Evolutionary conservation across 2,113 vertebrate species (phyloP), one percentile per base, ranked within the genome.

Genomic region (Phaethornis superciliosus): DNA sequence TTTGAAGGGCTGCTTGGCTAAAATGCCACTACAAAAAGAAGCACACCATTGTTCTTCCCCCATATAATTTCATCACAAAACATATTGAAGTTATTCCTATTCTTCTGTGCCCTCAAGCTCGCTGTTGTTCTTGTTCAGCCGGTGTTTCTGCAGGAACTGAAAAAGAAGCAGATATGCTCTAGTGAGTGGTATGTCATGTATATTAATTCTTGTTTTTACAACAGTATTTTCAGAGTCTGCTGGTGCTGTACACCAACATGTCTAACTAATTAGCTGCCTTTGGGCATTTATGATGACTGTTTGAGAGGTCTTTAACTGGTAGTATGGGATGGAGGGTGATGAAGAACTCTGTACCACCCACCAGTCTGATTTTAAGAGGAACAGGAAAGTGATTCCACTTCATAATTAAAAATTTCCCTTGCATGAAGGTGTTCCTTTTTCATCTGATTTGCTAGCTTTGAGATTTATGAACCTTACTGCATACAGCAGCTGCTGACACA

Each of bases 381-480:
- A 71, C 1, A 70, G 12, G 9, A 40, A 72, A 76, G 15, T n/a
- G 21, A 35, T 49, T 85, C 70, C 67, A 16, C 12, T 47, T 78
- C 19, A 35, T 71, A 68, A 74, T 58, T 78, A 88, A 55, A 7
- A 40, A 47, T 90, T 88, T 77, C 21, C 37, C 26, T 81, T n/a
- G 21, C 32, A 54, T 52, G 42, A 63, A 23, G 18, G 19, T 68
- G 32, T 33, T 84, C 44, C 23, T 75, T 70, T 78, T 81, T 71
- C 64, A 68, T 77, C 42, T 94, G 65, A 81, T 75, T 62, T 94
- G 22, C 81, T 67, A 19, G 37, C 44, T 56, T 49, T 91, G 60
- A 71, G 69, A 59, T 69, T 86, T 86, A 67, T 75, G 62, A 91
- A 46, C 15, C n/a, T 21, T 37, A 44, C 44, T 64, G 49, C 42